Evolutionary conservation across 1,140 invertebrate species (phyloP), one percentile per base, ranked within the genome.

Genomic region (Tyrophagus putrescentiae): DNA sequence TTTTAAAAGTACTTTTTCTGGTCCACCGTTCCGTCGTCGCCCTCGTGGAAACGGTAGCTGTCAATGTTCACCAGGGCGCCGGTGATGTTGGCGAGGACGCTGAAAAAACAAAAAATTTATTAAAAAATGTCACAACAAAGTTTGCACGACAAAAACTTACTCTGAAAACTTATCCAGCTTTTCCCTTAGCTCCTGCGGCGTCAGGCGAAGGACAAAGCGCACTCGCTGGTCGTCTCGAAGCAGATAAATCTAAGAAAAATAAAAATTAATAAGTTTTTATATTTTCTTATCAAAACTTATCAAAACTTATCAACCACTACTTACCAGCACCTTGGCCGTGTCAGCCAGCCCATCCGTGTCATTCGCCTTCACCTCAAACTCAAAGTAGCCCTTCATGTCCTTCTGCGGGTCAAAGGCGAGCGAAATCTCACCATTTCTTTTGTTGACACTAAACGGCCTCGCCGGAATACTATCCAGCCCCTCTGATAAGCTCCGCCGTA

Each of bases 301-400:
- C n/a, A 52, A 60, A 4, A 63, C 41, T 52, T 59, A 25, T n/a
- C 39, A 36, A 57, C 41, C 27, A 28, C 41, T 60, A 64, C 69
- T 67, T 65, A 74, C 72, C 64, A 65, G 69, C 27, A 74, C 69
- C 60, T 66, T 67, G n/a, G 72, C 69, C 18, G 63, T 69, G 64
- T 73, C 72, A 32, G 78, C 73, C 32, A 88, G 73, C 9, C 86
- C 85, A 27, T 81, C 79, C 0, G 84, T 84, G 69, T 95, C 90
- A 68, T 88, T 89, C 1, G 84, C 88, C 50, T 83, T 67, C 0
- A 91, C 82, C 76, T 83, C 82, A 67, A 95, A 92, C 69, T 91
- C 85, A 72, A 95, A 95, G 70, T 94, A 94, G 53, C 92, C 92
- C 71, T 93, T 93, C 91, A 95, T 94, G 54, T 85, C 84, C 67